Base-by-base conservation (phyloP, 1,140 invertebrate species). In the Caenorhabditis brenneri region DNA sequence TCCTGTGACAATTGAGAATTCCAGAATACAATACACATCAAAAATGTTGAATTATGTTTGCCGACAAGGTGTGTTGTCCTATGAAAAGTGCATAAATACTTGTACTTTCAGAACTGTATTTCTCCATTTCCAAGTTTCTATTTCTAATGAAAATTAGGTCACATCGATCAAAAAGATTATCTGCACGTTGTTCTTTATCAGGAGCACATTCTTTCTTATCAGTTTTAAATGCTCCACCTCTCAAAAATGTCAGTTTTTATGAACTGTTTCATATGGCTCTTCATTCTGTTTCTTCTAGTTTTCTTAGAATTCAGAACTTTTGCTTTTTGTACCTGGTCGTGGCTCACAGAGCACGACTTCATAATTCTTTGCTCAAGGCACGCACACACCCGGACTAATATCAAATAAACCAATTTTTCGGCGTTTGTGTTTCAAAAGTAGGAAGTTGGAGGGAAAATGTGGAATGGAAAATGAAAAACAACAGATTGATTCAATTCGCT, bases 121-220 rank as follows among this genome's bases (percentile, higher is more conserved):
- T 9, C 9, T 29, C 15, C 16, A 33, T 15, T 15, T 65, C 36
- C 31, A 15, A 58, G 22, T 65, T 16, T 19, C 29, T 33, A 65
- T 65, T 65, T 65, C n/a, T n/a, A n/a, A n/a, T n/a, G n/a, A n/a
- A n/a, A n/a, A n/a, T n/a, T n/a, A n/a, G n/a, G n/a, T n/a, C n/a
- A n/a, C n/a, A n/a, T n/a, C 58, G 58, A 65, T 65, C 29, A 65
- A 65, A 65, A 65, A 65, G 58, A 65, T 65, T 33, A 65, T 33
- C 58, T 65, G 58, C 15, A 33, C 33, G 58, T 65, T 65, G 3
- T 65, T 65, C 36, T 65, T 15, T 65, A 33, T 65, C 31, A 36
- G 29, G 7, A 15, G 7, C 19, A 51, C n/a, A 51, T 24, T 36
- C 58, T 65, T 19, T 65, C 58, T 65, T 65, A 65, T 65, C 58